These are phyloP conservation scores for Clarias laeviceps DNA, from an alignment of 2,797 vertebrate species.

Conservation along the genomic window DNA sequence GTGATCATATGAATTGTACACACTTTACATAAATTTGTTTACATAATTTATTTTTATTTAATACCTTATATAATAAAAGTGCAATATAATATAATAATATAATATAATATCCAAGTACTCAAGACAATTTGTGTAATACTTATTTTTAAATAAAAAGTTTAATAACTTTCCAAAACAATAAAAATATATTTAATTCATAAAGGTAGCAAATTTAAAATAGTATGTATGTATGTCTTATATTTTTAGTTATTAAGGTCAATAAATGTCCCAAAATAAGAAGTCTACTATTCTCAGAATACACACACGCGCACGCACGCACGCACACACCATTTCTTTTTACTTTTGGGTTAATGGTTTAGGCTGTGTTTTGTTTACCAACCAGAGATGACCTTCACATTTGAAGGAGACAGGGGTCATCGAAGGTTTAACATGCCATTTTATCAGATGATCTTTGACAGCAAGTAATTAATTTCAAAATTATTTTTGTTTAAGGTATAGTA, in stretches of 20 bases:
- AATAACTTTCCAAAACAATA: not conserved
- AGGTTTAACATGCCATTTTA: not conserved
- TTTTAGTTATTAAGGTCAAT: not conserved
- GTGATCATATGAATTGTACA: too few species aligned
- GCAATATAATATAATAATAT: not conserved
- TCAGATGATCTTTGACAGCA: not conserved
- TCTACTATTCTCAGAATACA: not conserved
- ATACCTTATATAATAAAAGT: not conserved
- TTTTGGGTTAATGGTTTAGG: not conserved
- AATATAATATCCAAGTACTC: not conserved
- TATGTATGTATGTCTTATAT: not conserved
- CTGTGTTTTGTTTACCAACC: not conserved
- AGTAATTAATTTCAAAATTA: not conserved
- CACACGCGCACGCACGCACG: not conserved
- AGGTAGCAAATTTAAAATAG: not conserved
- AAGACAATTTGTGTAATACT: not conserved
- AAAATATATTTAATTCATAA: not conserved
- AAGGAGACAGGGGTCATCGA: not conserved
- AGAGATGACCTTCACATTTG: not conserved
- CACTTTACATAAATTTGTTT: too few species aligned
- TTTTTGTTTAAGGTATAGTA: not conserved
- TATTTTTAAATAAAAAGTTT: not conserved
- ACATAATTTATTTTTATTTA: too few species aligned
- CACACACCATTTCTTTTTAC: not conserved
- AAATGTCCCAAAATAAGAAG: not conserved